These are phyloP conservation scores for Cecropterus lyciades DNA, from an alignment of 1,140 invertebrate species.

Conservation along the genomic window DNA sequence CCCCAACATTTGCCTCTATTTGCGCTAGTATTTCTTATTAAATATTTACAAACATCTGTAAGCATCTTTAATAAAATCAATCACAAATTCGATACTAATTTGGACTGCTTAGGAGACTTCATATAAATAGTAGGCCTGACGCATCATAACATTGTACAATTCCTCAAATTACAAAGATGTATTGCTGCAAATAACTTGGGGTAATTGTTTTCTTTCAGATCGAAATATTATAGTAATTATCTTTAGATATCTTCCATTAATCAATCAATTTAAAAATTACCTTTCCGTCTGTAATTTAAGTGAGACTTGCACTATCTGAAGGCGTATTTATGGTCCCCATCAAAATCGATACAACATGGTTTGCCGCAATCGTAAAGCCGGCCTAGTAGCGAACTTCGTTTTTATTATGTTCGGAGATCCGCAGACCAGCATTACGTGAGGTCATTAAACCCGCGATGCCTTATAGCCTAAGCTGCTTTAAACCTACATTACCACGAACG, in stretches of 20 bases:
- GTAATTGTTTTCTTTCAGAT: too few species aligned
- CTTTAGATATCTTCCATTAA: too few species aligned
- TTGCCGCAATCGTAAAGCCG: slow-evolving; percentile 23
- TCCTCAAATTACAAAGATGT: too few species aligned
- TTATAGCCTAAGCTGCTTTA: slow-evolving; percentile 26
- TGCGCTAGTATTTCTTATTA: neutral
- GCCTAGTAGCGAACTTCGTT: slow-evolving; percentile 14
- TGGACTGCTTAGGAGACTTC: too few species aligned
- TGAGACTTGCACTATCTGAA: neutral
- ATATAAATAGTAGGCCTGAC: too few species aligned
- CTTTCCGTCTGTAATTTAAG: neutral
- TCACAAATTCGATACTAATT: too few species aligned
- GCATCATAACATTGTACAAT: too few species aligned
- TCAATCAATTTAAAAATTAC: neutral
- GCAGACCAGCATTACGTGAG: slow-evolving; percentile 20
- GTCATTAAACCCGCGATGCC: slow-evolving; percentile 30
- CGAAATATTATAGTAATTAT: too few species aligned
- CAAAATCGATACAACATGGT: slow-evolving; percentile 23
- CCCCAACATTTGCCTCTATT: neutral
- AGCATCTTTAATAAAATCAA: too few species aligned
- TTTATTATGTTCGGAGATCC: slow-evolving; percentile 25
- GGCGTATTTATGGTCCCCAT: neutral
- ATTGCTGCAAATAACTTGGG: too few species aligned
- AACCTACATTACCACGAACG: slow-evolving; percentile 26
- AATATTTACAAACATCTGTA: neutral